Conservation (phyloP, 1,140 invertebrate species). For the Zophobas morio region DNA sequence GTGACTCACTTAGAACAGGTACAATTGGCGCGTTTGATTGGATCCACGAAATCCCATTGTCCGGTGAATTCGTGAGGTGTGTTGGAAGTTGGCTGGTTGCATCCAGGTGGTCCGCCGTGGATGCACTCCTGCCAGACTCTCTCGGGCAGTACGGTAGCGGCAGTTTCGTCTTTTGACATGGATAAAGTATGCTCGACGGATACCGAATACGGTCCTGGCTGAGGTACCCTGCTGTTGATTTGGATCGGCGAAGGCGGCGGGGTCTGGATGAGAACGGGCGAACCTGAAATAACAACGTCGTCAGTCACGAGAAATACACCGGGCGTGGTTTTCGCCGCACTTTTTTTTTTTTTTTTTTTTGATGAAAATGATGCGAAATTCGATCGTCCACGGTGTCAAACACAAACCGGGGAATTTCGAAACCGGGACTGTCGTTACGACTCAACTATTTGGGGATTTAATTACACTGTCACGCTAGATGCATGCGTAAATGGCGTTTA, state of each 20-base stretch:
- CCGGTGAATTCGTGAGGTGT: slow-evolving; percentile 66
- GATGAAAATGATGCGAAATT: neutral
- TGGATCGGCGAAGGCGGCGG: slow-evolving; percentile 68
- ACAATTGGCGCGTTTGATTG: slow-evolving; percentile 84
- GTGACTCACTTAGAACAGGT: slow-evolving; percentile 82
- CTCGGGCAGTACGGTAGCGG: slow-evolving; percentile 78
- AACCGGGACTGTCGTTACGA: slow-evolving; percentile 12
- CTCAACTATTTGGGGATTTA: slow-evolving; percentile 18
- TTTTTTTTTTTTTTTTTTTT: no score
- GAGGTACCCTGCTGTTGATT: slow-evolving; percentile 69
- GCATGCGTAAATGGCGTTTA: slow-evolving; percentile 16
- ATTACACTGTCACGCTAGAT: slow-evolving; percentile 14
- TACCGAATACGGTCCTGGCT: slow-evolving; percentile 66
- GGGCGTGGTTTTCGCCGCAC: neutral
- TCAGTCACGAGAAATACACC: neutral
- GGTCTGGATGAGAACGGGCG: slow-evolving; percentile 57
- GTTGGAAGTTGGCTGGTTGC: slow-evolving; percentile 49
- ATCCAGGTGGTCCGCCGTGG: slow-evolving; percentile 69
- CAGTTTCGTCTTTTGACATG: slow-evolving; percentile 70
- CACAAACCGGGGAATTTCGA: neutral
- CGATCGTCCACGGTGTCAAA: slow-evolving; percentile 5
- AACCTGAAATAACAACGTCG: slow-evolving; percentile 9
- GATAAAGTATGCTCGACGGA: slow-evolving; percentile 70
- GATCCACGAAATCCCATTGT: slow-evolving; percentile 91
- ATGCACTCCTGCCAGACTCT: slow-evolving; percentile 84